phyloP scores from a whole-genome alignment of 1,140 invertebrate genomes.

The Drosophila setifemur region DNA sequence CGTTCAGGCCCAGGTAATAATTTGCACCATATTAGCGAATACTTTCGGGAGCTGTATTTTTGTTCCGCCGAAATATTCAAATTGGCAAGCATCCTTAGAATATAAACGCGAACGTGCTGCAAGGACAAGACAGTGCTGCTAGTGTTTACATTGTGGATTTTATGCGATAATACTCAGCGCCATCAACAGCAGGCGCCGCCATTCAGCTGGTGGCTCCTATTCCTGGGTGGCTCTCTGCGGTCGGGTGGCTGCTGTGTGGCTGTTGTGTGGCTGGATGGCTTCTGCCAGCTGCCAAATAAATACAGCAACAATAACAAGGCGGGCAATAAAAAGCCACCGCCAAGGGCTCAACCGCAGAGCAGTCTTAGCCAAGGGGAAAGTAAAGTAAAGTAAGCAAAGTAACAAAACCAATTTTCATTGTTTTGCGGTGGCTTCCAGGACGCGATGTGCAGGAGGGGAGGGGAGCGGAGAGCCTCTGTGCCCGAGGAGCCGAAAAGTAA shows the following conservation, averaged over 20 bases:
- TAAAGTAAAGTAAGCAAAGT: conserved; percentile 58
- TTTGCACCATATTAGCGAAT: conserved; percentile 41
- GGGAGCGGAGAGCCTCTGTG: background rate
- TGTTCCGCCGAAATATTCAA: conserved; percentile 38
- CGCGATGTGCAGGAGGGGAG: conserved; percentile 6
- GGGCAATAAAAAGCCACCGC: conserved; percentile 72
- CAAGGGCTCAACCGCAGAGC: conserved; percentile 40
- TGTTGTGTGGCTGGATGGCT: conserved; percentile 4
- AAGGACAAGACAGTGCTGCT: conserved; percentile 29
- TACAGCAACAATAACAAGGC: conserved; percentile 69
- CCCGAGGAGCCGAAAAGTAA: conserved; percentile 36
- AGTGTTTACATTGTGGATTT: conserved; percentile 80
- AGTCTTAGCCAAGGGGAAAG: conserved; percentile 40
- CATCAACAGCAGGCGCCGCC: conserved; percentile 45
- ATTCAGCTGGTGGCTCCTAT: background rate
- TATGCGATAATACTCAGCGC: conserved; percentile 75
- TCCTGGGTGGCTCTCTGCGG: background rate
- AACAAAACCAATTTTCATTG: conserved; percentile 81
- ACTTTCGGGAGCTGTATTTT: conserved; percentile 12
- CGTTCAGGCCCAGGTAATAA: conserved; percentile 41
- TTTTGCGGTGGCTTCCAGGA: conserved; percentile 63
- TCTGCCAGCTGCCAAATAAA: conserved; percentile 65
- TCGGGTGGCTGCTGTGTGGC: background rate
- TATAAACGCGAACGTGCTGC: conserved; percentile 64
- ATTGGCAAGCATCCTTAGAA: conserved; percentile 52